Evolutionary conservation across 2,113 vertebrate species (phyloP), one percentile per base, ranked within the genome.

Genomic region (Tupaia tana): DNA sequence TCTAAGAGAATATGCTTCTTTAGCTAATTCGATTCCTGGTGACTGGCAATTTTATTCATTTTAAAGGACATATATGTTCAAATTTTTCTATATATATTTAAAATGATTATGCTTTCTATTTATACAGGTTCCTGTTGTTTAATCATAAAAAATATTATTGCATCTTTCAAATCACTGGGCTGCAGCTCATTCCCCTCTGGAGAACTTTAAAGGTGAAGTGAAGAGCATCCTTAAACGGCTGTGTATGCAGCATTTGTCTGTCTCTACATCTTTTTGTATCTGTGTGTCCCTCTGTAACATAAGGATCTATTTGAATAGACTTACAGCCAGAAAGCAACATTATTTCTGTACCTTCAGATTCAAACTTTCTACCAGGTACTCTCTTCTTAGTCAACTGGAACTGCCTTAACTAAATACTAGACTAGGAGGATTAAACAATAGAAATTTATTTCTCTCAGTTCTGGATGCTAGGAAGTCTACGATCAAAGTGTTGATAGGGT

Each of bases 131-230:
- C 83, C 54, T 91, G 2, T 90, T 95, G 43, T 80, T 31, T 86
- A 95, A 94, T 82, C 0, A 85, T 71, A 94, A 93, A 95, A 95
- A 95, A 92, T 7, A n/a, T 43, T 92, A 66, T n/a, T 59, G 16
- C 43, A 85, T 15, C 58, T 91, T 87, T 15, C 11, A 67, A 93
- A 93, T 71, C 29, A 73, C 70, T 82, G 43, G 67, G 54, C 14
- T 82, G 25, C 3, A 91, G 75, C 25, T 83, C 54, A 86, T 52
- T 7, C 18, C 9, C 10, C 15, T 69, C 61, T 19, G 27, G 73
- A 85, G 71, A 96, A 59, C 14, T 86, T 88, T 84, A 69, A 94
- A 92, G 82, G 27, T 34, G 59, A 86, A 64, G 71, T 27, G 56
- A 79, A 91, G 25, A 92, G 14, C 25, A 86, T 52, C 71, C 25